phyloP scores from a whole-genome alignment of 2,113 vertebrate species.

The Burhinus bistriatus region DNA sequence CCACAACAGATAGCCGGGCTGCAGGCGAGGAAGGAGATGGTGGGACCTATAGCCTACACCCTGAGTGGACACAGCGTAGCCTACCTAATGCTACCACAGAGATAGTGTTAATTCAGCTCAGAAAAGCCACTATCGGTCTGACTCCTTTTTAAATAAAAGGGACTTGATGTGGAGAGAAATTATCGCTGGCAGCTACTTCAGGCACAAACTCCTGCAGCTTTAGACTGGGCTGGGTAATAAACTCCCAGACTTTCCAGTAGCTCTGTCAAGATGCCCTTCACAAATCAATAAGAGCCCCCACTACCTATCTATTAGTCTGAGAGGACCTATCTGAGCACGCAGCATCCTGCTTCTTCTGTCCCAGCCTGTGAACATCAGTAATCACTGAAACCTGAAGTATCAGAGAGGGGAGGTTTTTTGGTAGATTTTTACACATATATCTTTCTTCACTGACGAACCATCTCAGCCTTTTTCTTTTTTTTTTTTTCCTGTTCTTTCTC shows the following conservation, averaged over 20 bases:
- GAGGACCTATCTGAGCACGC: background rate
- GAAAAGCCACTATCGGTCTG: background rate
- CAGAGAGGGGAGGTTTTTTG: background rate
- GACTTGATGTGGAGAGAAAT: background rate
- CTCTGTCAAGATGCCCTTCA: background rate
- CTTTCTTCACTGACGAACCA: background rate
- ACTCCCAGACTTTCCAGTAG: background rate
- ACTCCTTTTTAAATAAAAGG: background rate
- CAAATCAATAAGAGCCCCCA: background rate
- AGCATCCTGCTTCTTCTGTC: background rate
- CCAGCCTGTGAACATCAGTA: background rate
- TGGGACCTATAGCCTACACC: background rate
- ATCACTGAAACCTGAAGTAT: background rate
- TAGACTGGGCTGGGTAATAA: background rate
- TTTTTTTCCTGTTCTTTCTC: background rate
- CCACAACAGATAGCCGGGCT: background rate
- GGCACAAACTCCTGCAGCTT: background rate
- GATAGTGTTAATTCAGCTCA: background rate
- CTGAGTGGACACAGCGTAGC: background rate
- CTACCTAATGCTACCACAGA: background rate
- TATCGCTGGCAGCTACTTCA: background rate
- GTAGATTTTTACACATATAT: background rate
- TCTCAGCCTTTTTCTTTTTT: background rate
- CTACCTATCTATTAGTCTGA: background rate
- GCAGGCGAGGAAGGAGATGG: background rate